Conservation (phyloP, 2,888 invertebrate species). For the Liposcelis brunnea region DNA sequence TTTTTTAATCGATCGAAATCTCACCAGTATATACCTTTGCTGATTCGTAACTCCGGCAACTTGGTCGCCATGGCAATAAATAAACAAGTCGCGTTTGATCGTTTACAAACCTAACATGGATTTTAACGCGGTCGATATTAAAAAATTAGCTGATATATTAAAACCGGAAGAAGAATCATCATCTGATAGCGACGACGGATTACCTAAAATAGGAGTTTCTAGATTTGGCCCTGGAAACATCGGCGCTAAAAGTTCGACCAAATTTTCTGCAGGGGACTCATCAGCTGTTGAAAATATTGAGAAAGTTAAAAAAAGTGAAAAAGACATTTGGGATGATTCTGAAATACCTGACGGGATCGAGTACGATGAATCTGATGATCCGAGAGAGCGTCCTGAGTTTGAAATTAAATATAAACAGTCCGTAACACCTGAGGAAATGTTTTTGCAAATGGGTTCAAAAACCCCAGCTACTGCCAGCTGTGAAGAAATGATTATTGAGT, state of each 20-base stretch:
- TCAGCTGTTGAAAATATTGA: too few relatives aligned
- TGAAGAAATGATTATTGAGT: constrained; percentile 62
- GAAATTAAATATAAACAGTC: constrained; percentile 69
- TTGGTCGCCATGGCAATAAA: too few relatives aligned
- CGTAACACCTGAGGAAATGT: constrained; percentile 69
- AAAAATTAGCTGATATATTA: not conserved
- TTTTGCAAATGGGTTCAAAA: constrained; percentile 67
- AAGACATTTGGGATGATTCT: not conserved
- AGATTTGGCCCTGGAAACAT: not conserved
- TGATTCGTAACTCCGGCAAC: too few relatives aligned
- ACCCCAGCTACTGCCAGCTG: constrained; percentile 62
- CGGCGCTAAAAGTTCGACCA: not conserved
- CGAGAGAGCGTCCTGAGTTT: constrained; percentile 51
- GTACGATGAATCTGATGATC: constrained; percentile 28
- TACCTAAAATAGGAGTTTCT: not conserved
- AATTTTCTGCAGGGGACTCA: not conserved
- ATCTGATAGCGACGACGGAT: not conserved
- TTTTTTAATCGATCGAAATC: too few relatives aligned
- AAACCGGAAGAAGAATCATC: not conserved
- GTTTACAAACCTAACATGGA: too few relatives aligned
- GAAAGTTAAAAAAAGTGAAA: not conserved
- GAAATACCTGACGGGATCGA: not conserved
- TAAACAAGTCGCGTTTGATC: too few relatives aligned
- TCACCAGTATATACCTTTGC: too few relatives aligned
- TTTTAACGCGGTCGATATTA: not conserved